Base-by-base conservation (phyloP, 2,797 vertebrate species). In the Ctenopoma multispine region DNA sequence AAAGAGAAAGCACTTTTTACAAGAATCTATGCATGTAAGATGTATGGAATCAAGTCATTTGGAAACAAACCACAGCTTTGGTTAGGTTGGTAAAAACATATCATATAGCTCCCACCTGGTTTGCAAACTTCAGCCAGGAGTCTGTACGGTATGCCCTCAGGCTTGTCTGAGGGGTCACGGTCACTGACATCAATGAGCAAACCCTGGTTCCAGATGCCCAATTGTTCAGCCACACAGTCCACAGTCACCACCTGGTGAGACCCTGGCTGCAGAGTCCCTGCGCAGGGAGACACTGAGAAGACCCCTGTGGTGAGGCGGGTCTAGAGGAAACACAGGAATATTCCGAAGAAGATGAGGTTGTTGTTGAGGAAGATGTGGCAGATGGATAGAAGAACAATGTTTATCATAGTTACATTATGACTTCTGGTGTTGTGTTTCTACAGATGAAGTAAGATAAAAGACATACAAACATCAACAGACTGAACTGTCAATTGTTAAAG, bases 251-350 rank as follows among this genome's bases (percentile, higher is more conserved):
- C 15, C 81, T 96, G 96, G 36, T 92, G 90, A 31, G 80, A 87
- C 2, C 94, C 95, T 0, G 96, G 82, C 21, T 71, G 18, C 20
- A 99, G 13, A 29, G 46, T 69, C 17, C 96, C 96, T 2, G 80
- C 86, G 3, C 91, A 94, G 0, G 97, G 97, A 75, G 76, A 94
- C 62, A 99, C 82, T 0, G 91, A 92, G 88, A 99, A 99, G 88
- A 96, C 89, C 23, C 96, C 96, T 0, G 92, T 8, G 1, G 75
- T 89, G 82, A 96, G 75, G 10, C 85, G 89, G 56, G 79, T 87
- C 97, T 98, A 88, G 27, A 50, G 18, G 65, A 15, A 50, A 59
- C 24, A 27, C 9, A 31, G 7, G 8, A 14, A 64, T 2, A 11
- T 14, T 10, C 10, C 61, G 24, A 29, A 5, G 9, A 15, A 63